Percentiles rank a stretch among this genome's conserved stretches.
Evolutionary conservation across 2,113 vertebrate species (phyloP).

Genomic region (Chlamydotis undulata): DNA sequence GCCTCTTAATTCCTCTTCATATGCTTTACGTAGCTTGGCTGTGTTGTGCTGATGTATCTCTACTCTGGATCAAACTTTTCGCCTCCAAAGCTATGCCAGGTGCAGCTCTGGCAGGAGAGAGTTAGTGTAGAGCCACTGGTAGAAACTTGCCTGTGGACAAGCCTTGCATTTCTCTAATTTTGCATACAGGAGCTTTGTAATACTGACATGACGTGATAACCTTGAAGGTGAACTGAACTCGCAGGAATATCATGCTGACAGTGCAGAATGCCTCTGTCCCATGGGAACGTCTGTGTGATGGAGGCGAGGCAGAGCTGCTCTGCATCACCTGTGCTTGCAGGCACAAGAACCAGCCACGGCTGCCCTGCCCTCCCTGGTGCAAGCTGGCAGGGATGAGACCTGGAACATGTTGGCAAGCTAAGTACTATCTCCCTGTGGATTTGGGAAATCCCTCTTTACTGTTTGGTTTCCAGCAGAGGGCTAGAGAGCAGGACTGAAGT

Average conservation of each 20-base stretch:
- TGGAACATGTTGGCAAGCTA: not conserved
- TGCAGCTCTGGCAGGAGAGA: not conserved
- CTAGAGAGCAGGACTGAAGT: not conserved
- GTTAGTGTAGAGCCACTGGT: not conserved
- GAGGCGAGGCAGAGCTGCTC: not conserved
- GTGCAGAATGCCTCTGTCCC: not conserved
- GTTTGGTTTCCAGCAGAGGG: not conserved
- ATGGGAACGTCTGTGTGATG: rapidly evolving
- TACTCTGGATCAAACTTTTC: not conserved
- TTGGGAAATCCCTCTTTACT: not conserved
- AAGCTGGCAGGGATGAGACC: not conserved
- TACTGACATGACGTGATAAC: not conserved
- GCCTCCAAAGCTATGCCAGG: not conserved
- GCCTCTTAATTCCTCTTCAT: not conserved
- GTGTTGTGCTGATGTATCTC: not conserved
- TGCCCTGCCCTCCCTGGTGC: not conserved
- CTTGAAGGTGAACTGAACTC: not conserved
- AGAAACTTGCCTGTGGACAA: not conserved
- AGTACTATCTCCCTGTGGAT: not conserved
- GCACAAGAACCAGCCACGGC: not conserved
- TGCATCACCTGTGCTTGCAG: not conserved
- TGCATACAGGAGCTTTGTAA: not conserved
- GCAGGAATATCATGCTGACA: not conserved
- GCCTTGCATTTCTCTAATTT: not conserved
- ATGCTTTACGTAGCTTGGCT: not conserved